A percentile compares a stretch with the other conserved stretches of the same genome.
phyloP scores from a whole-genome alignment of 23 tunicate genomes.

The Halocynthia roretzi region DNA sequence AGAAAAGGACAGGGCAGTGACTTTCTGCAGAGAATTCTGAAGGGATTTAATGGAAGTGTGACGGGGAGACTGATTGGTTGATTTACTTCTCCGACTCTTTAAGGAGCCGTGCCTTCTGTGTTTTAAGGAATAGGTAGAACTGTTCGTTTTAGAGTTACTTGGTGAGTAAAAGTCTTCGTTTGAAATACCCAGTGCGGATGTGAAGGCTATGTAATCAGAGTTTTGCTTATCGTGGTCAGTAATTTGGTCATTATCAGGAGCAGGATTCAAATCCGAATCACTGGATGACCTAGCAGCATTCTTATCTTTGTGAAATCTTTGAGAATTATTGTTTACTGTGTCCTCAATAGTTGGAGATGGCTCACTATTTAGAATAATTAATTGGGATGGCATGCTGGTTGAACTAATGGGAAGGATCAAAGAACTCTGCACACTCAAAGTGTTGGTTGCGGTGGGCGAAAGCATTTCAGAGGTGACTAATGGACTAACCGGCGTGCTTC shows the following conservation, averaged over 20 bases:
- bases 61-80: constrained; percentile 9
- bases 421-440: no score
- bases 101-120: constrained; percentile 8
- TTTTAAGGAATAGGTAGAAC: background rate
- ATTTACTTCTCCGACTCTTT: constrained; percentile 14
- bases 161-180: background rate
- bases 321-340: background rate
- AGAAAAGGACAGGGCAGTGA: constrained; percentile 39
- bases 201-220: background rate
- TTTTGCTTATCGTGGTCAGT: background rate
- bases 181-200: background rate
- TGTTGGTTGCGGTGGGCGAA: no score
- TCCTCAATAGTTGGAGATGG: background rate
- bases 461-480: background rate
- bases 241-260: background rate
- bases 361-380: no score
- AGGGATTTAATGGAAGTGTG: constrained; percentile 7
- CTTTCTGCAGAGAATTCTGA: constrained; percentile 26
- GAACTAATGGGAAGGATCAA: no score
- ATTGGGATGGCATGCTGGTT: no score
- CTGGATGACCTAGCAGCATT: background rate
- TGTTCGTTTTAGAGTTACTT: background rate
- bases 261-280: background rate
- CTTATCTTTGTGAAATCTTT: no score
- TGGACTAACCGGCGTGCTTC: constrained; percentile 3